A percentile compares a stretch with the other conserved stretches of the same genome.
These are phyloP conservation scores for Gambusia holbrooki DNA, from an alignment of 2,113 vertebrate genomes.

Conservation along the genomic window DNA sequence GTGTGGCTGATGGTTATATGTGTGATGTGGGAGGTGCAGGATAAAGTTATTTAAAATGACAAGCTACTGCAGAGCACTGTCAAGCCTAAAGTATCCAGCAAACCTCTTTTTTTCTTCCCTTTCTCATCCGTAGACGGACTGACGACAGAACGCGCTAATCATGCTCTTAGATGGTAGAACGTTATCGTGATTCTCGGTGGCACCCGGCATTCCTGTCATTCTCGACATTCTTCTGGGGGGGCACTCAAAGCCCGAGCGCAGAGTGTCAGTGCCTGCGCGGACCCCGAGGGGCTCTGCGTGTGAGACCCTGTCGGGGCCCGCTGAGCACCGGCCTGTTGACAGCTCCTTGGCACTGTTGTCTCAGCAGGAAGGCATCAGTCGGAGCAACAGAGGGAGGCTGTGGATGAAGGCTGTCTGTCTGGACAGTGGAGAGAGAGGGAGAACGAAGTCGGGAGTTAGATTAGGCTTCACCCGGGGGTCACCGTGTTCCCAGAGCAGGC, in stretches of 20 bases:
- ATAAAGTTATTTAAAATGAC: conserved; percentile 42
- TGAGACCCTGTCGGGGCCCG: conserved; percentile 48
- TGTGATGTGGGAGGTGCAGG: conserved; percentile 30
- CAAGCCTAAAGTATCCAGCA: conserved; percentile 52
- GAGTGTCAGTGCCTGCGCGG: conserved; percentile 55
- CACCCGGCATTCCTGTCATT: conserved; percentile 75
- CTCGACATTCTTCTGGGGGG: conserved; percentile 54
- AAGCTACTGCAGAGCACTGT: conserved; percentile 41
- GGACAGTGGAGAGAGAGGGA: conserved; percentile 82
- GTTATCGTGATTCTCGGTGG: conserved; percentile 67
- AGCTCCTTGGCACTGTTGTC: conserved; percentile 92
- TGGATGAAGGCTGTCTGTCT: conserved; percentile 84
- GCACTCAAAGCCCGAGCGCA: conserved; percentile 30
- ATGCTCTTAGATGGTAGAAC: conserved; percentile 55
- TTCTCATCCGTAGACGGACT: conserved; percentile 46
- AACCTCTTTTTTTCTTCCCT: conserved; percentile 15
- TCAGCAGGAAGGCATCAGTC: conserved; percentile 97
- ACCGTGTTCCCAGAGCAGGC: conserved; percentile 89
- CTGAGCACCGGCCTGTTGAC: conserved; percentile 86
- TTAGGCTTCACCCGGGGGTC: conserved; percentile 94
- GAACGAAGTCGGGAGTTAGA: conserved; percentile 88
- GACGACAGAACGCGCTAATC: conserved; percentile 49
- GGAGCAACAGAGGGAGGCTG: conserved; percentile 89
- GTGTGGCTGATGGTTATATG: conserved; percentile 13
- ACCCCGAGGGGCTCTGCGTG: conserved; percentile 52